Evolutionary conservation across 2,888 invertebrate genomes (phyloP).

Genomic region (Trichacis sp.): DNA sequence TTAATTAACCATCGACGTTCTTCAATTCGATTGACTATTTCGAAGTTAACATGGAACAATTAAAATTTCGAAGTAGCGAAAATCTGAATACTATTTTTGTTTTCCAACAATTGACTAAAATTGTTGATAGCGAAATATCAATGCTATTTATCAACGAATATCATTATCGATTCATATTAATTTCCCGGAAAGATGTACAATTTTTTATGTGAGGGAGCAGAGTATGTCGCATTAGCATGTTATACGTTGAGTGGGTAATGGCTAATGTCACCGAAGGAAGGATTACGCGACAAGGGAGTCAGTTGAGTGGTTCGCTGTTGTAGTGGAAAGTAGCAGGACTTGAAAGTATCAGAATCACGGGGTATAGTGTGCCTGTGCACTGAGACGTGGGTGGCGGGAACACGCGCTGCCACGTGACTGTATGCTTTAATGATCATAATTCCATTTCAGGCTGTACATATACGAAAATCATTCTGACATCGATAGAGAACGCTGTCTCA

Average conservation of each 20-base stretch:
- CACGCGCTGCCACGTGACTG: constrained; percentile 64
- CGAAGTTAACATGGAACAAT: no score
- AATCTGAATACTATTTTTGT: no score
- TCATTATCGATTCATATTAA: no score
- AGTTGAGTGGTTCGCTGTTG: constrained; percentile 64
- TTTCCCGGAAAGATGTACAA: no score
- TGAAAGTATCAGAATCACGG: constrained; percentile 32
- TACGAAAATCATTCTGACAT: constrained; percentile 50
- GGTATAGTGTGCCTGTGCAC: background rate
- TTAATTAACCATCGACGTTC: no score
- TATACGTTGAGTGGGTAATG: constrained; percentile 51
- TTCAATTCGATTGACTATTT: no score
- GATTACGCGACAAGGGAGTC: constrained; percentile 55
- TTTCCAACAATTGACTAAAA: no score
- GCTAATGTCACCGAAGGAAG: constrained; percentile 58
- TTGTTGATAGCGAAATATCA: no score
- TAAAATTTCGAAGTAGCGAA: no score
- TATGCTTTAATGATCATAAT: constrained; percentile 63
- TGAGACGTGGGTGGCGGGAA: constrained; percentile 40
- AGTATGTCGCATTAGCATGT: constrained; percentile 33
- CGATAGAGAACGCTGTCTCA: no score
- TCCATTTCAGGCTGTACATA: constrained; percentile 50
- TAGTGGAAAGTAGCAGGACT: constrained; percentile 50
- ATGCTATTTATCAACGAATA: no score
- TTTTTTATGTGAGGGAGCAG: background rate